Percentiles rank a stretch among this genome's conserved stretches.
These are phyloP conservation scores for Hyposmocoma kahamanoa DNA, from an alignment of 1,140 invertebrate genomes.

Conservation along the genomic window DNA sequence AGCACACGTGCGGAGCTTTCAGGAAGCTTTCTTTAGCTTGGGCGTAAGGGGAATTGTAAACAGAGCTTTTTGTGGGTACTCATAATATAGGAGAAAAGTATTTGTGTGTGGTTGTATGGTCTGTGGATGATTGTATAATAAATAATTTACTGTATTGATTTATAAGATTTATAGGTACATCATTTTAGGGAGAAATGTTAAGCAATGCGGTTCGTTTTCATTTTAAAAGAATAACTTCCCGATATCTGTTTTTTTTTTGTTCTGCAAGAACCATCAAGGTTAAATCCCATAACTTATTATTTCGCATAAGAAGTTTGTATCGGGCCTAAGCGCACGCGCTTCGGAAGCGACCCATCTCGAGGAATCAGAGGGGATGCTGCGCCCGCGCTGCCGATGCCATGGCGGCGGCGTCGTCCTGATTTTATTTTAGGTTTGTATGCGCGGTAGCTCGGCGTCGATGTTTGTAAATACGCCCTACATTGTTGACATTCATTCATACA, in stretches of 20 bases:
- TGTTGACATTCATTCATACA: slow-evolving; percentile 58
- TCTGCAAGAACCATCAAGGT: too few relatives aligned
- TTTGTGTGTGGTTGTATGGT: too few relatives aligned
- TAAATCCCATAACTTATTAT: neutral
- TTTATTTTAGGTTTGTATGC: slow-evolving; percentile 37
- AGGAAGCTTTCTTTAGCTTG: slow-evolving; percentile 59
- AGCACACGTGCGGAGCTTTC: slow-evolving; percentile 59
- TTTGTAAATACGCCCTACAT: slow-evolving; percentile 67
- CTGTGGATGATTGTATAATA: too few relatives aligned
- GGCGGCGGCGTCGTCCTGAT: slow-evolving; percentile 16
- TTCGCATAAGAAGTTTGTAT: neutral
- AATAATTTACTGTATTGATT: too few relatives aligned
- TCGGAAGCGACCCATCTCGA: slow-evolving; percentile 39
- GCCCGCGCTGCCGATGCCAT: neutral
- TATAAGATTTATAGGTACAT: too few relatives aligned
- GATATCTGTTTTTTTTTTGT: too few relatives aligned
- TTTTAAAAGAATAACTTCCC: too few relatives aligned
- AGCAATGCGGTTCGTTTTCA: too few relatives aligned
- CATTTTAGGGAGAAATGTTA: too few relatives aligned
- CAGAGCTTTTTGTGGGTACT: too few relatives aligned
- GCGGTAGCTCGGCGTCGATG: slow-evolving; percentile 48
- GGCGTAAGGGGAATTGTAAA: too few relatives aligned
- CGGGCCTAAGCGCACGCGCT: slow-evolving; percentile 39
- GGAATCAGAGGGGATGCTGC: neutral
- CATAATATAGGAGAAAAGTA: too few relatives aligned